Conservation (phyloP, 2,113 vertebrate genomes). For the Crotophaga sulcirostris region DNA sequence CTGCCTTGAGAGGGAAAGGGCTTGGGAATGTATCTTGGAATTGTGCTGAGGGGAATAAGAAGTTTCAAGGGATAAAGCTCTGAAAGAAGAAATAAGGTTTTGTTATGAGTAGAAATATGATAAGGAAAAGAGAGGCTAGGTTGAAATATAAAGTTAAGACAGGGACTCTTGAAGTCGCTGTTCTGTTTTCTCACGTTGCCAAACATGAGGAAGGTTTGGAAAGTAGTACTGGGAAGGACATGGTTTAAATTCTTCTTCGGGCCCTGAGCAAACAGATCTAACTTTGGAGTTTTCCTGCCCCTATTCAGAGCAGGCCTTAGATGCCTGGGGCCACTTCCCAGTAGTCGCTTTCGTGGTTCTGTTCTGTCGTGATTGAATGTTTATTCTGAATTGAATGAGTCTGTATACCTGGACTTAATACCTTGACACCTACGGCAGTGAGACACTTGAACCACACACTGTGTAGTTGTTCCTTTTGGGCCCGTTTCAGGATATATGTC, state of each 20-base stretch:
- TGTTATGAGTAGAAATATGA: background rate
- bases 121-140: background rate
- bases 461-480: background rate
- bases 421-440: background rate
- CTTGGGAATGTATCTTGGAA: background rate
- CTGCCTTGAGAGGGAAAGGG: background rate
- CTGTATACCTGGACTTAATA: background rate
- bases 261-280: background rate
- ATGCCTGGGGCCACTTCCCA: background rate
- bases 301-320: background rate
- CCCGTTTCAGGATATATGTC: background rate
- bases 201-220: background rate
- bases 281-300: background rate
- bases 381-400: background rate
- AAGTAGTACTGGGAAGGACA: background rate
- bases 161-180: background rate
- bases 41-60: background rate
- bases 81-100: background rate
- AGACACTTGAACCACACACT: background rate
- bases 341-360: background rate
- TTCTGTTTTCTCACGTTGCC: background rate
- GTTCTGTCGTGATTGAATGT: background rate
- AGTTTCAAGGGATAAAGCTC: background rate
- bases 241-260: background rate
- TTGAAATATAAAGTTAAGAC: background rate